A percentile compares a stretch with the other conserved stretches of the same genome.
phyloP scores from a whole-genome alignment of 2,113 vertebrate species.

The Nettapus auritus region DNA sequence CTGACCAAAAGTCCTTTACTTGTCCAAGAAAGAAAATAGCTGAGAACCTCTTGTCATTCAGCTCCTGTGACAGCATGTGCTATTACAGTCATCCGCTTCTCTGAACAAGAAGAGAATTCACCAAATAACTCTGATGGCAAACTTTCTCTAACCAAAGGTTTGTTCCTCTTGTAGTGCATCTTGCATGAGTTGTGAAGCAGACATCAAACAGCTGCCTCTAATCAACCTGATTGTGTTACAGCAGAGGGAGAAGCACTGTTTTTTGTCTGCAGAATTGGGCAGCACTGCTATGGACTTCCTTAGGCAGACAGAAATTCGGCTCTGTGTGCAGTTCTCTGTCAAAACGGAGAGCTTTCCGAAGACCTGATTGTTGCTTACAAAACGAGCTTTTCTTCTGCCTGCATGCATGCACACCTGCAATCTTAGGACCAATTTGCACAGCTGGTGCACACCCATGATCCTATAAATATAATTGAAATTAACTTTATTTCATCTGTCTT shows the following conservation, averaged over 20 bases:
- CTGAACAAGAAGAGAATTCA: neutral
- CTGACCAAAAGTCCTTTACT: neutral
- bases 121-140: neutral
- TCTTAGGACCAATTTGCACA: neutral
- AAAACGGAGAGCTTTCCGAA: neutral
- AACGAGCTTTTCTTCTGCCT: neutral
- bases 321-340: neutral
- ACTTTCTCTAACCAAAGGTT: neutral
- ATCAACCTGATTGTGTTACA: neutral
- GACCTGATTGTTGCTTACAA: neutral
- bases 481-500: neutral
- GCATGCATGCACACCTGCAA: fast-evolving
- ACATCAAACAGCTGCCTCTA: neutral
- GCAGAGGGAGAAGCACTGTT: neutral
- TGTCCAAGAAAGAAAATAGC: neutral
- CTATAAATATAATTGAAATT: neutral
- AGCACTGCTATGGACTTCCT: neutral
- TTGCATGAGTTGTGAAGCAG: neutral
- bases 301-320: neutral
- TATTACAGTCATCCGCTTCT: neutral
- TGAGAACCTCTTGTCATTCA: neutral
- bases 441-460: neutral
- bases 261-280: neutral
- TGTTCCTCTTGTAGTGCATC: neutral
- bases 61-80: fast-evolving